Evolutionary conservation across 2,888 invertebrate genomes (phyloP).

Genomic region (Drosophila longiperda): DNA sequence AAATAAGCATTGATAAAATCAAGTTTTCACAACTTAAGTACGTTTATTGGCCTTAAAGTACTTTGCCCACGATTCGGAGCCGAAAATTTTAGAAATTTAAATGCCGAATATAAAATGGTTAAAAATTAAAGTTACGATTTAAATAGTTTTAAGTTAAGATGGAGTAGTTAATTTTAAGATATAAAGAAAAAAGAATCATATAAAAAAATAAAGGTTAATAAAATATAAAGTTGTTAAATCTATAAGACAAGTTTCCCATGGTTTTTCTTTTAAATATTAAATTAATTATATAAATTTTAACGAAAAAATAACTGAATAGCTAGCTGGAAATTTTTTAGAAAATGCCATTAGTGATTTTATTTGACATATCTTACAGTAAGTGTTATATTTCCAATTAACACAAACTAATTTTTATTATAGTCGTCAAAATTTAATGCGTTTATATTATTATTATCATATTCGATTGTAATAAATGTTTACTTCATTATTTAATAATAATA

Average conservation of each 20-base stretch:
- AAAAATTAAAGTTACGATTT: no score
- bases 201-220: no score
- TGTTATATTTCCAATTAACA: background rate
- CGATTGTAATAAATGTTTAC: no score
- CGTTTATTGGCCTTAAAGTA: slow-evolving; percentile 20
- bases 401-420: background rate
- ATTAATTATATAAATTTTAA: background rate
- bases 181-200: no score
- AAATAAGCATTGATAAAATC: slow-evolving; percentile 4
- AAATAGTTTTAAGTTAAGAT: no score
- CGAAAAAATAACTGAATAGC: background rate
- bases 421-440: background rate
- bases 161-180: no score
- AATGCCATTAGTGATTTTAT: background rate
- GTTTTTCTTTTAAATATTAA: background rate
- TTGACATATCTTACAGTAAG: background rate
- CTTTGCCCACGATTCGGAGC: background rate
- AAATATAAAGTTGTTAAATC: no score
- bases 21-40: slow-evolving; percentile 13
- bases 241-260: no score
- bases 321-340: no score
- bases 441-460: background rate
- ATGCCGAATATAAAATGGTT: no score
- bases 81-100: background rate
- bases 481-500: background rate